Base-by-base conservation (phyloP, 2,113 vertebrate genomes). In the Vombatus ursinus region DNA sequence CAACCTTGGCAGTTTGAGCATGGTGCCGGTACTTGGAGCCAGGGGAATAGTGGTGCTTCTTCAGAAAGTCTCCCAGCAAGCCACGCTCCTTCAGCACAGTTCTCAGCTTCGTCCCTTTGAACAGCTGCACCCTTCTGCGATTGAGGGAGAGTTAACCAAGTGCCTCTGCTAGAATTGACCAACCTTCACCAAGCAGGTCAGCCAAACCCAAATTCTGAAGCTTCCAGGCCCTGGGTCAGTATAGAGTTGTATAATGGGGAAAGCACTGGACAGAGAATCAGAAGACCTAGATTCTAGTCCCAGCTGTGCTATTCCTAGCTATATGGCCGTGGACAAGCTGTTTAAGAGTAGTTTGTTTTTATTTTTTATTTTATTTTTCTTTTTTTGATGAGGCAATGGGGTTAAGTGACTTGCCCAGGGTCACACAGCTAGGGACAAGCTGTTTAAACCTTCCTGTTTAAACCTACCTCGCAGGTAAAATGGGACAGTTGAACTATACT, bases 101-200 rank as follows among this genome's bases (percentile, higher is more conserved):
- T 44, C 99, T 97, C 89, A 98, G 94, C 1, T 98, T 98, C 96
- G 98, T 99, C 16, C 98, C 99, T 97, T 98, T 99, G 77, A 98
- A 96, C 95, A 99, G 96, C 37, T 98, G 98, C 50, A 99, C 37
- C 95, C 99, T 99, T 96, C 1, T 44, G 50, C 52, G 93, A 16
- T 90, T 0, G 44, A 23, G 8, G 16, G 37, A 52, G 44, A 53
- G 8, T 16, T 2, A 0, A 0, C 2, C 5, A 53, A 23, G 68
- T 84, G 16, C 6, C 19, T 84, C 19, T 84, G 23, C 19, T 84
- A 84, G n/a, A 84, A n/a, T 84, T 4, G 16, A 1, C 6, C 68
- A 84, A 84, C 16, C 19, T 84, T 44, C 19, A n/a, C 68, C 6
- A 44, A 1, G 10, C 50, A 9, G 0, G 11, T 8, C 9, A 54